phyloP scores from a whole-genome alignment of 2,797 vertebrate genomes.

The Carapus acus region DNA sequence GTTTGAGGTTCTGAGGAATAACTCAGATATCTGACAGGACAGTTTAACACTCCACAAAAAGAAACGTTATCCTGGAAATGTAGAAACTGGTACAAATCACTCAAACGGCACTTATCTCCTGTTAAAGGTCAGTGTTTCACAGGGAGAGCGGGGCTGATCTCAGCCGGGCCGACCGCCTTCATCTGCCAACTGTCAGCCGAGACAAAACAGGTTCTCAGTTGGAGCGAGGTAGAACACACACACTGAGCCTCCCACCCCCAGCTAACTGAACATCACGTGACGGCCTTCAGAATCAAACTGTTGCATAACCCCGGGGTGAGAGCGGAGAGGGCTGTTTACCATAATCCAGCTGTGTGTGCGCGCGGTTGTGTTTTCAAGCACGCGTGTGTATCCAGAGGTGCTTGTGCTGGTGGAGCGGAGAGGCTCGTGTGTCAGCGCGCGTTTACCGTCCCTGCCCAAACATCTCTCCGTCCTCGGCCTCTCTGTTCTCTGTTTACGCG shows the following conservation, averaged over 20 bases:
- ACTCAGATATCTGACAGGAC: too few relatives aligned
- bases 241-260: too few relatives aligned
- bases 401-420: slow-evolving; percentile 8
- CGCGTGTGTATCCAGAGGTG: not conserved
- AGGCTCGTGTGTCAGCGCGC: not conserved
- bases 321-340: slow-evolving; percentile 48
- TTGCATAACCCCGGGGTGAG: slow-evolving; percentile 54
- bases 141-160: slow-evolving; percentile 21
- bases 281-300: slow-evolving; percentile 54
- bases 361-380: slow-evolving; percentile 7
- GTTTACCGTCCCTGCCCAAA: slow-evolving; percentile 12
- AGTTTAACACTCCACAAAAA: too few relatives aligned
- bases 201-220: slow-evolving; percentile 26
- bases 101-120: too few relatives aligned
- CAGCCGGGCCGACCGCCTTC: slow-evolving; percentile 25
- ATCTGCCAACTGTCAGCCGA: slow-evolving; percentile 27
- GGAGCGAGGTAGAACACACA: slow-evolving; percentile 20
- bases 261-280: slow-evolving; percentile 58
- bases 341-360: slow-evolving; percentile 35
- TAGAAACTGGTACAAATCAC: too few relatives aligned
- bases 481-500: slow-evolving; percentile 30
- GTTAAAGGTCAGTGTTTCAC: too few relatives aligned
- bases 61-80: too few relatives aligned
- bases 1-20: too few relatives aligned
- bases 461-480: slow-evolving; percentile 26